A percentile compares a stretch with the other conserved stretches of the same genome.
Evolutionary conservation across 1,140 invertebrate genomes (phyloP).

Genomic region (Hirudo medicinalis): DNA sequence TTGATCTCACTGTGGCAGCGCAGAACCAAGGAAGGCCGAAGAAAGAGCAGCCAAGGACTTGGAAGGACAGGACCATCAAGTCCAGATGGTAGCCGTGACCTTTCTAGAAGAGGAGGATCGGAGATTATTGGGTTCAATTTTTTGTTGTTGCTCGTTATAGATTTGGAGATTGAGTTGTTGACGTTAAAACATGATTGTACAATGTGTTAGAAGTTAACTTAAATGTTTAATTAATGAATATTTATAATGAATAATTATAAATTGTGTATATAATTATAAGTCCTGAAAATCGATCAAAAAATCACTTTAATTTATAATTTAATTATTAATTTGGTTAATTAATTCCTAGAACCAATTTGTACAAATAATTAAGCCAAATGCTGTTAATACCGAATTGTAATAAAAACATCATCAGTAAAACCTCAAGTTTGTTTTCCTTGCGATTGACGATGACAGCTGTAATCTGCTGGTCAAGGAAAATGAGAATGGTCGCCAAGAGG

Average conservation of each 20-base stretch:
- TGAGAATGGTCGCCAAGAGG: slow-evolving; percentile 79
- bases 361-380: no score
- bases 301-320: not conserved
- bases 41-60: slow-evolving; percentile 79
- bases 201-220: no score
- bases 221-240: no score
- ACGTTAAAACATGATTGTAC: no score
- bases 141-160: no score
- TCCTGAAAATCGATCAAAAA: not conserved
- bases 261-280: no score
- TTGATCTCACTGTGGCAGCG: slow-evolving; percentile 69
- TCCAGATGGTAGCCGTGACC: slow-evolving; percentile 95
- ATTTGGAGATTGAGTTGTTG: no score
- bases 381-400: no score
- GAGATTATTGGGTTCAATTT: not conserved
- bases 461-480: slow-evolving; percentile 99
- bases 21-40: slow-evolving; percentile 90
- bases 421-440: slow-evolving; percentile 87
- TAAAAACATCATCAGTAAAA: slow-evolving; percentile 27
- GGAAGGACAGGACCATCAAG: slow-evolving; percentile 72
- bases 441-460: slow-evolving; percentile 93
- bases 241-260: no score
- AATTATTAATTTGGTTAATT: not conserved
- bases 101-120: slow-evolving; percentile 47
- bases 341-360: slow-evolving; percentile 43